Evolutionary conservation across 2,888 invertebrate genomes (phyloP), one percentile per base, ranked within the genome.

Genomic region (Liopterus haemorrhoidalis): DNA sequence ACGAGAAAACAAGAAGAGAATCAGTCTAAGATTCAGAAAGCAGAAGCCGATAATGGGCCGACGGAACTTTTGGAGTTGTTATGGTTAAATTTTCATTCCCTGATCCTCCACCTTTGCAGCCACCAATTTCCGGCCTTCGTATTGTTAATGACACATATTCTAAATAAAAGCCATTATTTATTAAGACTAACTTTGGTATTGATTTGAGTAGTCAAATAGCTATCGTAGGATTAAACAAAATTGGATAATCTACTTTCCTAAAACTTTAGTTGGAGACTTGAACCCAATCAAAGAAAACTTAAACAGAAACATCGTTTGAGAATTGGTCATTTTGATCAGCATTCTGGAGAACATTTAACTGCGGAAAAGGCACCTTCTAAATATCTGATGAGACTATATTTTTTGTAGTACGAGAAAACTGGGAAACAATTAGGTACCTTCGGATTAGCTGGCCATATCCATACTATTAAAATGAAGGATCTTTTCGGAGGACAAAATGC

Each of bases 301-400:
- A 81, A 88, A 44, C 88, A 81, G 67, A 97, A 99, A 68, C 93
- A 97, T 67, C 80, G 96, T 64, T 68, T 97, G 73, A 85, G 91
- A 59, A 92, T 99, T 62, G 97, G 99, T 49, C 84, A 93, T 56
- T 99, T 94, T 69, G 97, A 99, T 72, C 99, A 99, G 73, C 99
- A 99, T 68, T 96, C 97, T 2, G 97, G 96, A 21, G 99, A 99
- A 67, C 97, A 99, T 70, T 73, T 99, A 49, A 95, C 95, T 5
- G 88, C 95, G 0, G 95, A 96, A 62, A 94, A 95, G 69, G 84
- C 92, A 0, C 93, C 99, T 0, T 82, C 90, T 0, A 96, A 99
- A 65, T 99, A 97, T 71, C 71, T 99, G 30, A 89, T 90, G 78
- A 75, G 91, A 15, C 67, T 85, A 22, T 85, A 85, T 54, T 80